These are phyloP conservation scores for Oryzias sinensis DNA, from an alignment of 2,797 vertebrate genomes.

Conservation along the genomic window DNA sequence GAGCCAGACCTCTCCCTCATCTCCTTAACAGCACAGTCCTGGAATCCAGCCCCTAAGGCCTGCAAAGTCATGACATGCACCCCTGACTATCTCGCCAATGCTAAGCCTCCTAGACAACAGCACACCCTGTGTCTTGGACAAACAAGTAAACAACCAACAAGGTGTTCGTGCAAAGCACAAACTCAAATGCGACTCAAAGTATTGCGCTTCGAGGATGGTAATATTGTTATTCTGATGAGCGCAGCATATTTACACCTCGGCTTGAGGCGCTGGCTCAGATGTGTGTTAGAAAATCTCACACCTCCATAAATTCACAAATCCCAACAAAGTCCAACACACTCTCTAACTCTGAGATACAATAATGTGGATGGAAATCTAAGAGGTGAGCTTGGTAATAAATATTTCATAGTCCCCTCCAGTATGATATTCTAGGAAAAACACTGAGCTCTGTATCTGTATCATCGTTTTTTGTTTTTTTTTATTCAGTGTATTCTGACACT, in stretches of 20 bases:
- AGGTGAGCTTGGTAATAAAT: conserved; percentile 57
- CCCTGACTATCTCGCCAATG: conserved; percentile 59
- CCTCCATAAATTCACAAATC: conserved; percentile 48
- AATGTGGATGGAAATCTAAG: conserved; percentile 55
- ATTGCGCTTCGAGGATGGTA: conserved; percentile 24
- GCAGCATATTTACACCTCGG: conserved; percentile 55
- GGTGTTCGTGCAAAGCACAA: conserved; percentile 30
- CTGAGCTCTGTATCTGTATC: conserved; percentile 12
- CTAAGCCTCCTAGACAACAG: conserved; percentile 60
- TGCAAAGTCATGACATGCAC: conserved; percentile 62
- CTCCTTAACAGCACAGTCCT: conserved; percentile 61
- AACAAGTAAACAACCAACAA: conserved; percentile 61
- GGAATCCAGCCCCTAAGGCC: conserved; percentile 53
- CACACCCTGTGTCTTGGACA: conserved; percentile 50
- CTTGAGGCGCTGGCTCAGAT: conserved; percentile 35
- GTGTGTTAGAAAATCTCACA: conserved; percentile 54
- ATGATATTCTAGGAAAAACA: conserved; percentile 39
- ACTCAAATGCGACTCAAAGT: conserved; percentile 35
- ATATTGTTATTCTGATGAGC: conserved; percentile 59
- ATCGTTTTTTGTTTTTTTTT: conserved; percentile 7
- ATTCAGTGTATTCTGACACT: conserved; percentile 17
- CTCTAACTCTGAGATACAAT: conserved; percentile 45
- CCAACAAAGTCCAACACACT: conserved; percentile 53
- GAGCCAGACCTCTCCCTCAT: conserved; percentile 69
- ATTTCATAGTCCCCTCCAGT: conserved; percentile 56